These are phyloP conservation scores for Linurgus olivaceus DNA, from an alignment of 2,797 vertebrate genomes.

Conservation along the genomic window DNA sequence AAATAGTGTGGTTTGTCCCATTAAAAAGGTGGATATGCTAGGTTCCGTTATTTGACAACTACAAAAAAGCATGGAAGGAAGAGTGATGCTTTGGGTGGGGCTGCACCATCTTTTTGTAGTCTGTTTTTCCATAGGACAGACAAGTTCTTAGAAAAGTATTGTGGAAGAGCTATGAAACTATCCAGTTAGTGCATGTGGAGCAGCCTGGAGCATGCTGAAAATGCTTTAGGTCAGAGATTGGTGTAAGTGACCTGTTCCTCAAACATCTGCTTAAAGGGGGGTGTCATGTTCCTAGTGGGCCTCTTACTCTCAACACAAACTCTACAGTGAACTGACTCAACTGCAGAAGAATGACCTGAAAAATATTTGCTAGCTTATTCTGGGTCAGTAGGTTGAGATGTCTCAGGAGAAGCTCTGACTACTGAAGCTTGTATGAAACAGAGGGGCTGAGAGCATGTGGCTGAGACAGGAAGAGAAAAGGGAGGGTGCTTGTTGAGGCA, in stretches of 20 bases:
- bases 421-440: background rate
- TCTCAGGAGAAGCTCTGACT: background rate
- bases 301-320: background rate
- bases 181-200: background rate
- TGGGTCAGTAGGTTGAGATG: background rate
- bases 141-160: background rate
- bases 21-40: background rate
- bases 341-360: background rate
- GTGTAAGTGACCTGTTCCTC: background rate
- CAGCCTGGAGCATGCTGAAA: background rate
- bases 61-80: background rate
- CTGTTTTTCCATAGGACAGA: background rate
- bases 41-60: background rate
- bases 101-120: background rate
- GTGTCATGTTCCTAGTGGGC: background rate
- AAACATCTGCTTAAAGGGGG: background rate
- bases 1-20: background rate
- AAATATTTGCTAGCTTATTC: background rate
- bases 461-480: background rate
- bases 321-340: background rate
- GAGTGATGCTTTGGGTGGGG: background rate
- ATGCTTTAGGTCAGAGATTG: background rate
- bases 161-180: background rate
- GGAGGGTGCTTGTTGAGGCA: background rate
- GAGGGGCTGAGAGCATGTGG: background rate